Evolutionary conservation across 2,888 invertebrate species (phyloP).

Genomic region (Salticus scenicus): DNA sequence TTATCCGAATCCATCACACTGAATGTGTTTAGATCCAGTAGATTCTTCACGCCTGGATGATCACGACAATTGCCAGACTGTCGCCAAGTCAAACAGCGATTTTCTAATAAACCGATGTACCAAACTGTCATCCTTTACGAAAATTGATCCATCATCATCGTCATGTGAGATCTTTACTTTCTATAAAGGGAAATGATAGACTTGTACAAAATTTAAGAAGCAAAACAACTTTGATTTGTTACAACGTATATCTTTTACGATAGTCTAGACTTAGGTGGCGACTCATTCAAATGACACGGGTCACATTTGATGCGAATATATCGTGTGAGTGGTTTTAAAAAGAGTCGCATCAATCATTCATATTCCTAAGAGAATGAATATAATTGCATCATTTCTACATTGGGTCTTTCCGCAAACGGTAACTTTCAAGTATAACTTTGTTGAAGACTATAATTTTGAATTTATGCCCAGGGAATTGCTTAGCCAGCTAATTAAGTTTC

Average conservation of each 20-base stretch:
- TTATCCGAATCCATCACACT: background rate
- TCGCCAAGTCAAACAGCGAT: background rate
- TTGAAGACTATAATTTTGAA: background rate
- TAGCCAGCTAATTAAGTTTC: background rate
- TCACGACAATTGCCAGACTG: background rate
- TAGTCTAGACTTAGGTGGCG: background rate
- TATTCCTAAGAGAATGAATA: constrained; percentile 38
- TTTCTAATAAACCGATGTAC: background rate
- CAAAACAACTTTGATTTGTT: background rate
- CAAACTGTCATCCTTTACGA: background rate
- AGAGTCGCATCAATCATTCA: constrained; percentile 43
- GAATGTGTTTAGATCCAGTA: background rate
- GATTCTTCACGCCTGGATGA: background rate
- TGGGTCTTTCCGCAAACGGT: background rate
- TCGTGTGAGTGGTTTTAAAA: background rate
- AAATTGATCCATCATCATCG: background rate
- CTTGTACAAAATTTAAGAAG: background rate
- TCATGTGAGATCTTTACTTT: constrained; percentile 3
- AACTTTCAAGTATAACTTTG: background rate
- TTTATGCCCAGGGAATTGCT: background rate
- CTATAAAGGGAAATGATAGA: background rate
- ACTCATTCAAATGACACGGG: background rate
- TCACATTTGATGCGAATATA: background rate
- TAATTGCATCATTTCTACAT: constrained; percentile 27
- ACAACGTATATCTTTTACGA: background rate